phyloP scores from a whole-genome alignment of 2,888 invertebrate genomes.

The Phalera bucephala region DNA sequence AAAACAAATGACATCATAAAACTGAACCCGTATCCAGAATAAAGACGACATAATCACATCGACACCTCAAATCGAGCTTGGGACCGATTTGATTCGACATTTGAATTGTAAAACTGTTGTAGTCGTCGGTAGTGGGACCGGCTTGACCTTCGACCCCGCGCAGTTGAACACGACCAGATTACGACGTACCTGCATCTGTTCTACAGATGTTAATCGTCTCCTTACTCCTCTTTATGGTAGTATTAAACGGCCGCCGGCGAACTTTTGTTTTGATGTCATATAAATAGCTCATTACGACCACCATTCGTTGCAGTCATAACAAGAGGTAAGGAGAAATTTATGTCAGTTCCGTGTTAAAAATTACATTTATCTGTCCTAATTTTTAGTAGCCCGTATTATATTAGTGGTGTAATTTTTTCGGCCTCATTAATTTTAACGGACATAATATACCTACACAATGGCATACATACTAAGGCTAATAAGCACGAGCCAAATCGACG shows the following conservation, averaged over 20 bases:
- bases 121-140: constrained; percentile 32
- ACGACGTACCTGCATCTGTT: constrained; percentile 54
- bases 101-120: constrained; percentile 48
- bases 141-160: constrained; percentile 44
- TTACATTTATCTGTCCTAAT: constrained; percentile 35
- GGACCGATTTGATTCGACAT: constrained; percentile 36
- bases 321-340: constrained; percentile 46
- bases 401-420: too few species aligned
- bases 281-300: constrained; percentile 63
- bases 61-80: constrained; percentile 21
- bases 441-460: too few species aligned
- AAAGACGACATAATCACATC: constrained; percentile 34
- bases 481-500: too few species aligned
- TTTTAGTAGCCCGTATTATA: too few species aligned
- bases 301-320: constrained; percentile 41
- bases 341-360: constrained; percentile 65
- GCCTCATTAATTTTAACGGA: too few species aligned
- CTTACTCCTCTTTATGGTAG: constrained; percentile 51
- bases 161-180: constrained; percentile 40
- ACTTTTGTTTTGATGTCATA: constrained; percentile 63
- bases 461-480: too few species aligned
- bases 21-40: constrained; percentile 17
- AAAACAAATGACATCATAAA: constrained; percentile 8
- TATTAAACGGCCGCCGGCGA: constrained; percentile 45
- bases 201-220: constrained; percentile 66